A percentile compares a stretch with the other conserved stretches of the same genome.
These are phyloP conservation scores for Boloria selene DNA, from an alignment of 2,888 invertebrate species.

Conservation along the genomic window DNA sequence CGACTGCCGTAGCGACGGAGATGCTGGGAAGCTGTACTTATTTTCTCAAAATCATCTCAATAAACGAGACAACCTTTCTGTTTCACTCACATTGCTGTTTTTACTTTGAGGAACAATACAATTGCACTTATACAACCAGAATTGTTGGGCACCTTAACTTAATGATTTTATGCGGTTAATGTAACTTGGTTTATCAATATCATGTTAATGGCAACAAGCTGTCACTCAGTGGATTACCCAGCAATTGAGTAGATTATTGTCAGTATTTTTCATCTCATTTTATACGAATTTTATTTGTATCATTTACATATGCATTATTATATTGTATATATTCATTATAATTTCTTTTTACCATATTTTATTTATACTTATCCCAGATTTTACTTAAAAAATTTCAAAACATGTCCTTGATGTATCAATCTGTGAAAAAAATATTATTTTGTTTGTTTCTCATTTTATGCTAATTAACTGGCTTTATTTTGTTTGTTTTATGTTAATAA, in stretches of 20 bases:
- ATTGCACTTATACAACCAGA: constrained; percentile 29
- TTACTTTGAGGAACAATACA: constrained; percentile 15
- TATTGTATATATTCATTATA: no score
- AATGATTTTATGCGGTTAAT: background rate
- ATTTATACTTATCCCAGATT: no score
- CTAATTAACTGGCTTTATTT: no score
- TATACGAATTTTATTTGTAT: background rate
- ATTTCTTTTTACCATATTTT: no score
- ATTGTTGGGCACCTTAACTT: constrained; percentile 24
- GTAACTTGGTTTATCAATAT: constrained; percentile 26
- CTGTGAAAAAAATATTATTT: no score
- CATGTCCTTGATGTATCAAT: no score
- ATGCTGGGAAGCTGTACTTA: constrained; percentile 60
- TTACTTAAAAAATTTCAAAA: no score
- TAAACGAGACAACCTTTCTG: constrained; percentile 43
- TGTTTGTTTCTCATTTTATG: no score
- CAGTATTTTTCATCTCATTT: constrained; percentile 24
- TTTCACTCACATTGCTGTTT: constrained; percentile 48
- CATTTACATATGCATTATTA: background rate
- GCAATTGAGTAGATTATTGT: constrained; percentile 50
- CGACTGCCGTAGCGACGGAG: constrained; percentile 66
- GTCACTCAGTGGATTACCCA: constrained; percentile 49
- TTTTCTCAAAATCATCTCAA: constrained; percentile 51
- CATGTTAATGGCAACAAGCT: constrained; percentile 39
- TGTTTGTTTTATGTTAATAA: no score